Base-by-base conservation (phyloP, 2,888 invertebrate species). In the Eugnorisma glareosa region DNA sequence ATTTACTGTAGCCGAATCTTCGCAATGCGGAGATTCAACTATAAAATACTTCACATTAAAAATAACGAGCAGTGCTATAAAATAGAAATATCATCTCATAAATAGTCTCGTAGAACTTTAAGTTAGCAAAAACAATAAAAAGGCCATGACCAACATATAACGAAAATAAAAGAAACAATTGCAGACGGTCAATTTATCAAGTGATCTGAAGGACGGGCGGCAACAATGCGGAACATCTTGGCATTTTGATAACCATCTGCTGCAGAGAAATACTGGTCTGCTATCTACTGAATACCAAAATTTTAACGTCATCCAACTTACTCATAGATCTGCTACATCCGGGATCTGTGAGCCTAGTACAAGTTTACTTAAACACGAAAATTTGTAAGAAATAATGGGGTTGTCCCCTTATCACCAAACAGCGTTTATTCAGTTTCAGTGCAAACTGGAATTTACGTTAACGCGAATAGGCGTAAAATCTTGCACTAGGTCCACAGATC, bases 141-240 rank as follows among this genome's bases (percentile, higher is more conserved):
- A 89, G 87, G 82, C 86, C 86, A 89, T 76, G 77, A 80, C 80
- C 77, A 77, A 76, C 48, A 78, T 76, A 86, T 70, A 74, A 77
- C 31, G 24, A 66, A 81, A 86, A 78, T 84, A 86, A 81, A 85
- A 86, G 54, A 85, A 88, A 82, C 81, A 88, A 86, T 89, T 84
- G 70, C 78, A 85, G 86, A 75, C 77, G 79, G 81, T 77, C 80
- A 73, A 88, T 90, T 87, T 82, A 83, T 89, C 87, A 89, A 73
- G 84, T 51, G 75, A 81, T 71, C 82, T 87, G 85, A 89, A 89
- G 87, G 89, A 85, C 84, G 28, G 35, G 72, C 51, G 28, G 70
- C 37, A 83, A 78, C 81, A 89, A 90, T 85, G 89, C 89, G 91
- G 90, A 90, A 90, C 83, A 82, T 87, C 79, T 87, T 79, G 81